These are phyloP conservation scores for Caenorhabditis becei DNA, from an alignment of 2,888 invertebrate species.

Conservation along the genomic window DNA sequence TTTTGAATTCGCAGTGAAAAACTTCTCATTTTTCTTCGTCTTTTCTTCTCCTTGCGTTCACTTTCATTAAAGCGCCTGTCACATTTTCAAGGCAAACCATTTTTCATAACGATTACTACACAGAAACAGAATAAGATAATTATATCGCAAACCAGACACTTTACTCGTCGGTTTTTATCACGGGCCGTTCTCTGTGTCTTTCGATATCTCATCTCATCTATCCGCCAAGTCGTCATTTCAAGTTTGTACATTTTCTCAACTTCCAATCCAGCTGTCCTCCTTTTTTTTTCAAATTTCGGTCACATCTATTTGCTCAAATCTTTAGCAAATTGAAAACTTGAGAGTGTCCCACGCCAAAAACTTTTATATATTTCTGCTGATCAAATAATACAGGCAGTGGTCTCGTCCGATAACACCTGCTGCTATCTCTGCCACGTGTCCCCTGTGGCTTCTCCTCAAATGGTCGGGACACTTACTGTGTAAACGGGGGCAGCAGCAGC, in stretches of 20 bases:
- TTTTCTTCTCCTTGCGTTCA: constrained; percentile 14
- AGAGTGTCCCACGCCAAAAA: constrained; percentile 9
- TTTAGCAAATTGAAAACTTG: not conserved
- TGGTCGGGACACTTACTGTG: constrained; percentile 16
- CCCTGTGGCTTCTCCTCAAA: not conserved
- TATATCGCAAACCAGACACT: constrained; percentile 27
- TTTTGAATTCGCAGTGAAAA: not conserved
- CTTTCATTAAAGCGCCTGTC: constrained; percentile 39
- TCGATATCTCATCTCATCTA: constrained; percentile 2
- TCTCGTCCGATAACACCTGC: constrained; percentile 11
- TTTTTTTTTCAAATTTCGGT: not conserved
- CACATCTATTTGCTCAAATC: not conserved
- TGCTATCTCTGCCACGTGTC: not conserved
- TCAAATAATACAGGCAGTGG: not conserved
- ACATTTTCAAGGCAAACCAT: constrained; percentile 43
- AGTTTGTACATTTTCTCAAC: not conserved
- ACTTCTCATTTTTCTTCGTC: not conserved
- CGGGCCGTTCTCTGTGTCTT: not conserved
- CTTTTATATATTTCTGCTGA: not conserved
- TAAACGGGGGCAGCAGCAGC: constrained; percentile 16
- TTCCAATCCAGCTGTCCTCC: not conserved
- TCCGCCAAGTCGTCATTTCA: not conserved
- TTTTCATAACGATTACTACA: constrained; percentile 37
- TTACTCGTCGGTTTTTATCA: constrained; percentile 21
- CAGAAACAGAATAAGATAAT: constrained; percentile 19